Conservation (phyloP, 2,888 invertebrate genomes). For the Thelaira solivaga region DNA sequence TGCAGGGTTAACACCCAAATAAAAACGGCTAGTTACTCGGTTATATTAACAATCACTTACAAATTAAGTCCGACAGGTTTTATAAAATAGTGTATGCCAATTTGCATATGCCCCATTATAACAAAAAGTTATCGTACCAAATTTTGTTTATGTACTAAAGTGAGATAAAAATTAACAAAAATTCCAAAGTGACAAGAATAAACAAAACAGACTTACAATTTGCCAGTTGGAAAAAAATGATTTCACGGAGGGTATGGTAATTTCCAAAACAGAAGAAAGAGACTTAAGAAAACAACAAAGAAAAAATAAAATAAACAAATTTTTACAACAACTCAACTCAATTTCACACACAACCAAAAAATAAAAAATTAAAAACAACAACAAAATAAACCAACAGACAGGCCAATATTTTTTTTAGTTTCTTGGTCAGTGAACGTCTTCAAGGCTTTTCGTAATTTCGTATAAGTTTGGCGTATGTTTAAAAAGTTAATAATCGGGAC, state of each 20-base stretch:
- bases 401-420: conserved; percentile 27
- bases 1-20: too few relatives aligned
- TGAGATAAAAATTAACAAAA: conserved; percentile 41
- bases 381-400: conserved; percentile 59
- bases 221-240: conserved; percentile 2
- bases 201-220: conserved; percentile 22
- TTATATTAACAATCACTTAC: too few relatives aligned
- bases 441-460: conserved; percentile 75
- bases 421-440: conserved; percentile 76
- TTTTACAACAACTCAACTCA: conserved; percentile 29
- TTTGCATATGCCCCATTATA: not conserved
- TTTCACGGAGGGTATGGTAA: conserved; percentile 57
- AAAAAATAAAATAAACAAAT: conserved; percentile 58
- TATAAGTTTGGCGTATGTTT: conserved; percentile 72
- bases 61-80: conserved; percentile 4
- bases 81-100: not conserved
- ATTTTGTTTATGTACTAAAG: conserved; percentile 17
- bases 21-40: too few relatives aligned
- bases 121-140: conserved; percentile 4
- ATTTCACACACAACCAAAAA: conserved; percentile 62
- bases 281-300: conserved; percentile 55
- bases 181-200: conserved; percentile 20
- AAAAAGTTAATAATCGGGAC: conserved; percentile 56
- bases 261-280: conserved; percentile 69
- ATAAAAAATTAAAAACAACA: conserved; percentile 67